Conservation (phyloP, 2,888 invertebrate species). For the Bombylius discolor region DNA sequence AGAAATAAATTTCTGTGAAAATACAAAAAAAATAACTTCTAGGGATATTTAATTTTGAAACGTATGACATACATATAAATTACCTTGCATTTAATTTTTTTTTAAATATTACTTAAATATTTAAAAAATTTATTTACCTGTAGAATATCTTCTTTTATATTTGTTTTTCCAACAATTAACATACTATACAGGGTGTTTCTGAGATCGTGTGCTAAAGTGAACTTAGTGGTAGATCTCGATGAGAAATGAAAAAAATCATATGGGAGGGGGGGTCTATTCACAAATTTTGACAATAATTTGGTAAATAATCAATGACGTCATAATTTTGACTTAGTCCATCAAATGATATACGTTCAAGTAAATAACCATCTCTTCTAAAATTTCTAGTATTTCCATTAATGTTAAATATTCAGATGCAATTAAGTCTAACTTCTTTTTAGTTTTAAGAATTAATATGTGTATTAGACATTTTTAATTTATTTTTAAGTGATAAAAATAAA, state of each 20-base stretch:
- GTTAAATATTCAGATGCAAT: constrained; percentile 5
- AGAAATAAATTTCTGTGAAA: no score
- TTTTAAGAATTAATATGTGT: constrained; percentile 6
- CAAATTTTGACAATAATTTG: constrained; percentile 9
- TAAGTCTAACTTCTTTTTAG: constrained; percentile 6
- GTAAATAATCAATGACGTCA: constrained; percentile 6
- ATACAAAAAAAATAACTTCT: no score
- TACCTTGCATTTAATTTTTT: no score
- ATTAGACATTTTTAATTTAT: constrained; percentile 5
- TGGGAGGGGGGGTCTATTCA: no score
- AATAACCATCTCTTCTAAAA: constrained; percentile 3
- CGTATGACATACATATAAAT: no score
- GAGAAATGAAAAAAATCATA: no score
- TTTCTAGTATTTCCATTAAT: constrained; percentile 7
- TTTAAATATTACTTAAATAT: no score
- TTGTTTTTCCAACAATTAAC: constrained; percentile 2
- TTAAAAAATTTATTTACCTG: neutral
- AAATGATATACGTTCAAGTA: constrained; percentile 3
- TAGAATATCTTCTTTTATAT: neutral
- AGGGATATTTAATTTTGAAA: no score
- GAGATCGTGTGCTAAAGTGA: no score
- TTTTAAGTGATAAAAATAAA: constrained; percentile 8
- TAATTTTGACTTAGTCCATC: neutral
- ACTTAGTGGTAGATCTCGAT: no score
- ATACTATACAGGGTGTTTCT: constrained; percentile 3